Base-by-base conservation (phyloP, 1,140 invertebrate genomes). In the Hyles vespertilio region DNA sequence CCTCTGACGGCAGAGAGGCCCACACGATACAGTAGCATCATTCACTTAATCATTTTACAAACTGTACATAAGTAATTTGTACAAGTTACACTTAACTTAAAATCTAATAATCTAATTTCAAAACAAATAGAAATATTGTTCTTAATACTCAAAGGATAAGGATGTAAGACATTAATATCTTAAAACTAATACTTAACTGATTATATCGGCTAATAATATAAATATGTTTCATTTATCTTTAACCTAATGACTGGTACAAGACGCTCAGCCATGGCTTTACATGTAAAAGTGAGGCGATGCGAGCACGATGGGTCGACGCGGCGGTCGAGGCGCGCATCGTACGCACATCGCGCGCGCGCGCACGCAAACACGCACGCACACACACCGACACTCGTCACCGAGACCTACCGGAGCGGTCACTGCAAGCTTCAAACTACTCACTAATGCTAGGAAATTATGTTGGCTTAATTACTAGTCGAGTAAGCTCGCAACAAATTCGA, bases 11-110 rank as follows among this genome's bases (percentile, higher is more conserved):
- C 60, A 6, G 51, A 57, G 62, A 51, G 64, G 60, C 33, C 59
- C 69, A 55, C 60, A 66, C 67, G 64, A 63, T 67, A 61, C 63
- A 48, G 51, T 67, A 70, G 65, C 69, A 69, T 69, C 70, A 72
- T 75, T 65, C 73, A 70, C 73, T 79, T 77, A 81, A 68, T 52
- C 59, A 56, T 48, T 75, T 64, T 70, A 80, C 67, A 78, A 61
- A 72, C 83, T 88, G 85, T 88, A 88, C 85, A 88, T 80, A 81
- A 80, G 71, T 84, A 84, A 75, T 88, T 88, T 88, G 82, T 88
- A 88, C 84, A 87, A 81, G 67, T 84, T 84, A 83, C 65, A 58
- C 73, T 77, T 79, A 82, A 66, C 73, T 58, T 78, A 77, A 69
- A 58, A 54, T 56, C 79, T 84, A 84, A 80, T 54, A 74, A 58